These are phyloP conservation scores for Belonocnema kinseyi DNA, from an alignment of 1,140 invertebrate genomes.

Conservation along the genomic window DNA sequence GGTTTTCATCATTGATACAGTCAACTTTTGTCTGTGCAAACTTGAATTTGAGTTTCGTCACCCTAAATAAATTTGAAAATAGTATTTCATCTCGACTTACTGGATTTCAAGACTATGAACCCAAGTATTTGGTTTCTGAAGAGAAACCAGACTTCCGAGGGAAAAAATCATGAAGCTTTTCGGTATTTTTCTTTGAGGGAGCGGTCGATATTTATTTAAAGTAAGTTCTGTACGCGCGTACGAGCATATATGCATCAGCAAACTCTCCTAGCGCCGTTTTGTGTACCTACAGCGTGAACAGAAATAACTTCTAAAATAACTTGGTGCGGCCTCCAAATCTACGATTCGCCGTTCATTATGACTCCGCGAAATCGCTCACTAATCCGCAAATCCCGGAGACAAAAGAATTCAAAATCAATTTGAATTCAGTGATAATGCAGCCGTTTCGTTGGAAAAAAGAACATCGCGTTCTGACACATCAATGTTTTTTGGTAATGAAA, in stretches of 20 bases:
- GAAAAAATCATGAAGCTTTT: neutral
- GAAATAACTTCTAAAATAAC: slow-evolving; percentile 57
- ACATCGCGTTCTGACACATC: neutral
- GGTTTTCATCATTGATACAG: no score
- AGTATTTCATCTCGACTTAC: no score
- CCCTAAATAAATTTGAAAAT: no score
- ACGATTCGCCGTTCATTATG: slow-evolving; percentile 40
- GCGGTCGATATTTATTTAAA: slow-evolving; percentile 25
- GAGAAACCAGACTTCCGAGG: neutral
- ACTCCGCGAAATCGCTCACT: slow-evolving; percentile 30
- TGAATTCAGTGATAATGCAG: neutral
- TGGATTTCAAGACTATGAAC: no score
- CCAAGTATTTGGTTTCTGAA: neutral
- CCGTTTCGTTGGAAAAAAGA: slow-evolving; percentile 15
- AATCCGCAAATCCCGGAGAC: slow-evolving; percentile 23
- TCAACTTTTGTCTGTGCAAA: no score
- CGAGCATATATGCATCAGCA: neutral
- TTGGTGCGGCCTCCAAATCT: slow-evolving; percentile 50
- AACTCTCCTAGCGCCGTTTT: slow-evolving; percentile 27
- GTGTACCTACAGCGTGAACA: slow-evolving; percentile 46
- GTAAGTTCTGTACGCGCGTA: slow-evolving; percentile 6
- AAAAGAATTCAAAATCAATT: slow-evolving; percentile 17
- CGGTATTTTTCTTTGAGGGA: neutral
- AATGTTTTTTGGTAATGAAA: neutral
- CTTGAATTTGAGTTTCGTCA: no score